Percentiles rank a stretch among this genome's conserved stretches.
Evolutionary conservation across 2,797 vertebrate species (phyloP).

Genomic region (Falco cherrug): DNA sequence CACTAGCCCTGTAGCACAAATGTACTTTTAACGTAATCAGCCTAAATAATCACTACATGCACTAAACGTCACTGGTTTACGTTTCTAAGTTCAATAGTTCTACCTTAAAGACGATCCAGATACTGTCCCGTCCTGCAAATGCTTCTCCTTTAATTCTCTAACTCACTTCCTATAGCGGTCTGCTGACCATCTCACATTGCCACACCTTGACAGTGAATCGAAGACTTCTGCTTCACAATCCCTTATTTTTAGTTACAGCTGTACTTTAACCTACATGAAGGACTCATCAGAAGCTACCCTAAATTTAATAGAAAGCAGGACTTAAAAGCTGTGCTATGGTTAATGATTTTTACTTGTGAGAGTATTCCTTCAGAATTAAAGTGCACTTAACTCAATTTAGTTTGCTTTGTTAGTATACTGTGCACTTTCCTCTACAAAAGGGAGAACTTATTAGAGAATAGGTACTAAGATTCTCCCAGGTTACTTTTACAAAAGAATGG

Average conservation of each 20-base stretch:
- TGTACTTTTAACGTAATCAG: not conserved
- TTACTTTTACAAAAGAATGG: not conserved
- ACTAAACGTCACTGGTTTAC: not conserved
- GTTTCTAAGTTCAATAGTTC: not conserved
- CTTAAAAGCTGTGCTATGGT: not conserved
- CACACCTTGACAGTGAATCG: not conserved
- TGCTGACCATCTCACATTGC: not conserved
- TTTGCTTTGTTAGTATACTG: not conserved
- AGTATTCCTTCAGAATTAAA: not conserved
- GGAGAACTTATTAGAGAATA: not conserved
- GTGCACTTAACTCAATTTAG: not conserved
- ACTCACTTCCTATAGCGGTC: not conserved
- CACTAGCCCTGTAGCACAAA: not conserved
- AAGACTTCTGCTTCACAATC: not conserved
- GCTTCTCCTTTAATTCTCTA: not conserved
- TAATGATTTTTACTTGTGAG: not conserved
- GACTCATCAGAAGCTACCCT: not conserved
- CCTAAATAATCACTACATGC: not conserved
- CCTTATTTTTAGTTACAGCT: not conserved
- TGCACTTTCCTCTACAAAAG: not conserved
- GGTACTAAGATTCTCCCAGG: not conserved
- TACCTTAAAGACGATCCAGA: not conserved
- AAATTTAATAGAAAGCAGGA: not conserved
- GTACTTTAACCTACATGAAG: not conserved
- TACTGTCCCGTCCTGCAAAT: not conserved